These are phyloP conservation scores for Australoheros facetus DNA, from an alignment of 2,797 vertebrate species.

Conservation along the genomic window DNA sequence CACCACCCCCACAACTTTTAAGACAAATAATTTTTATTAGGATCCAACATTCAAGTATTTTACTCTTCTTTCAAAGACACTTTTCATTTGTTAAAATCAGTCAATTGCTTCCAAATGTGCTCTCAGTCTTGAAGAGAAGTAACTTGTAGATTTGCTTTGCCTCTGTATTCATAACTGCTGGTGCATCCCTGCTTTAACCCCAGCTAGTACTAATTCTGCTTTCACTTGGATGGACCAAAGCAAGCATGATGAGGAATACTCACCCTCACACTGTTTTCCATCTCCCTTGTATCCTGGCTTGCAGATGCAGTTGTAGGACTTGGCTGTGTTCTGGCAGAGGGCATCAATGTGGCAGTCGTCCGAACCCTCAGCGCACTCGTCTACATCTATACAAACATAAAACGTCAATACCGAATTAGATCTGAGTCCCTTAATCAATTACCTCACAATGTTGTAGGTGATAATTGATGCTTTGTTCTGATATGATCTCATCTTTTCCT, in stretches of 20 bases:
- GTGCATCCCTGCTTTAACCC: background rate
- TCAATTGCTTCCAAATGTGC: background rate
- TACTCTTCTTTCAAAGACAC: background rate
- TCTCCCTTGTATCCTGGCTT: constrained; percentile 96
- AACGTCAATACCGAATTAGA: constrained; percentile 18
- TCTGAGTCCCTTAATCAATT: background rate
- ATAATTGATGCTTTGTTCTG: background rate
- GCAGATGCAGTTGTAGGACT: constrained; percentile 96
- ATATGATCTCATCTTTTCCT: background rate
- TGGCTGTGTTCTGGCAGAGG: constrained; percentile 94
- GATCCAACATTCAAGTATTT: background rate
- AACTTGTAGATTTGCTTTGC: background rate
- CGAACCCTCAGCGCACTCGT: constrained; percentile 90
- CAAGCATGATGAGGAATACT: constrained; percentile 37
- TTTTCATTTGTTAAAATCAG: background rate
- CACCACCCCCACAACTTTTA: background rate
- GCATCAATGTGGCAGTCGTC: constrained; percentile 98
- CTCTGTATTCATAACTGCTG: background rate
- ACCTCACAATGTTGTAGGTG: background rate
- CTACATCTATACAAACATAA: constrained; percentile 80
- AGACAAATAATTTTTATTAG: background rate
- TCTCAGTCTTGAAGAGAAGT: background rate
- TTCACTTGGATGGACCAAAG: background rate
- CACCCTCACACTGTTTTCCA: constrained; percentile 94
- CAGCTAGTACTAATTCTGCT: background rate